Conservation (phyloP, 2,888 invertebrate genomes). For the Galeruca laticollis region DNA sequence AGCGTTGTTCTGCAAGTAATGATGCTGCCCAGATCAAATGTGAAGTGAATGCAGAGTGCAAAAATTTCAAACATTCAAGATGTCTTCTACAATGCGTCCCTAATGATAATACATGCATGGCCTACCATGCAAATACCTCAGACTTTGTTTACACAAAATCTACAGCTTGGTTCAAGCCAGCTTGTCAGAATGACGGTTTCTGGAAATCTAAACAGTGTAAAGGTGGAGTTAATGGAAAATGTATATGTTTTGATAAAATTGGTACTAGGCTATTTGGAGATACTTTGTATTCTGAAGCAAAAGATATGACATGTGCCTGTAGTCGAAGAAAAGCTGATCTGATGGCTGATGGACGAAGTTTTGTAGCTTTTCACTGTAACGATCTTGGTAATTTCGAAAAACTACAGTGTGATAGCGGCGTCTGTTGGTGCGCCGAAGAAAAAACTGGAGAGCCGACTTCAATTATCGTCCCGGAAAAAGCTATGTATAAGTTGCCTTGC, state of each 20-base stretch:
- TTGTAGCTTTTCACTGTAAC: conserved; percentile 75
- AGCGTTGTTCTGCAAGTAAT: conserved; percentile 11
- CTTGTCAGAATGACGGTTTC: conserved; percentile 71
- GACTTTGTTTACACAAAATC: conserved; percentile 47
- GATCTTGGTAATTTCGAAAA: conserved; percentile 75
- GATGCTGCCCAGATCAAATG: neutral
- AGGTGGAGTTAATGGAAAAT: conserved; percentile 75
- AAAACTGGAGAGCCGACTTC: conserved; percentile 72
- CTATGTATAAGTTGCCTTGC: conserved; percentile 74
- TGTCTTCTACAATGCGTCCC: conserved; percentile 37
- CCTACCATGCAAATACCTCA: conserved; percentile 50
- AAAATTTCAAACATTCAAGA: conserved; percentile 14
- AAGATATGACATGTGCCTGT: conserved; percentile 77
- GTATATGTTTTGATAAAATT: conserved; percentile 74
- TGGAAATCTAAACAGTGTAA: conserved; percentile 77
- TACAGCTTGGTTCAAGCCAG: conserved; percentile 61
- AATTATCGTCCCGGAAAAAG: conserved; percentile 72
- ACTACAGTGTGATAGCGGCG: conserved; percentile 74
- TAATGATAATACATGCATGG: conserved; percentile 50
- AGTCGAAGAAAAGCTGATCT: conserved; percentile 72
- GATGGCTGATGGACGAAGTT: conserved; percentile 64
- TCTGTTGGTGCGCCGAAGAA: conserved; percentile 78
- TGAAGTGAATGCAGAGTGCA: conserved; percentile 30
- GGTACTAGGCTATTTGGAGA: conserved; percentile 77
- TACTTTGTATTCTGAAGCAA: conserved; percentile 71